Evolutionary conservation across 2,113 vertebrate genomes (phyloP), one percentile per base, ranked within the genome.

Genomic region (Daubentonia madagascariensis): DNA sequence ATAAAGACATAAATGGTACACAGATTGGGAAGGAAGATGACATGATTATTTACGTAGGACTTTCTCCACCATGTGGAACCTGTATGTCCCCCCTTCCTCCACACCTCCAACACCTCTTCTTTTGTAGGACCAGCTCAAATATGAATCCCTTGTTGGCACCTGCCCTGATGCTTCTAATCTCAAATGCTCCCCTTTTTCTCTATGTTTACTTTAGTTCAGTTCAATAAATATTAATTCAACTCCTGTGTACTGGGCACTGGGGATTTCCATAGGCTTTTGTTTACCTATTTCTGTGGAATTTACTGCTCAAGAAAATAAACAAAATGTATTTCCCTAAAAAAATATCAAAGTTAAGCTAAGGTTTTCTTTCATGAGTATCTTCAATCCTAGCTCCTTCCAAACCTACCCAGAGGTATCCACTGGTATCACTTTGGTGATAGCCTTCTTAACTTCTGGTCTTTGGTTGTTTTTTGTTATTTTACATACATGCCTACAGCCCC

Each of bases 251-350:
- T 70, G 8, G 40, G 32, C 45, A 83, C 18, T 50, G 18, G 16
- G 3, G 22, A 92, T 89, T 81, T 52, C 37, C 50, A 92, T 40
- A 30, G 40, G 90, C 83, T 83, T 94, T 95, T 89, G 18, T 91
- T 45, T 89, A 65, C 54, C 35, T 35, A 32, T 59, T 96, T 90
- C 75, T 73, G 52, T 72, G 59, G 37, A 52, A 94, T 65, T 95
- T 94, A 67, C 28, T 16, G 59, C 61, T 54, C 76, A 87, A 86
- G 72, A 85, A 37, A 95, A 76, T 63, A 81, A 96, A 61, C 13
- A 81, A 94, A 67, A 84, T 75, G 28, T 45, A 61, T 84, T 89
- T 96, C 18, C 70, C 79, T 93, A 57, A 89, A 85, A 61, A 91
- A 32, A 52, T 85, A 91, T 75, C 86, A 93, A 85, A 59, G 67